phyloP scores from a whole-genome alignment of 2,888 invertebrate genomes.

The Eupeodes luniger region DNA sequence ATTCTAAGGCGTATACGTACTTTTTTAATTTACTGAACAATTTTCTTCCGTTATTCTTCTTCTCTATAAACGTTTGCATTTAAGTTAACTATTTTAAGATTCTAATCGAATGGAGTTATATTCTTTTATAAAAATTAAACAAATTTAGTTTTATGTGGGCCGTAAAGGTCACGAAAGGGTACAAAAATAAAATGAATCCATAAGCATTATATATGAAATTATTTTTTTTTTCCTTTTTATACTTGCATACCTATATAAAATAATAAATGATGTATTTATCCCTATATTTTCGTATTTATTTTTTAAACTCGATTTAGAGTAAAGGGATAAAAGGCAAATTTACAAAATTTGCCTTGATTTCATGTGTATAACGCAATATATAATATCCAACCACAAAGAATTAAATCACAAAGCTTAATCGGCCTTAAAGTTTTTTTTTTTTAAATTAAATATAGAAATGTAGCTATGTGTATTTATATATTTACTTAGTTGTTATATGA shows the following conservation, averaged over 20 bases:
- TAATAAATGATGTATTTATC: constrained; percentile 35
- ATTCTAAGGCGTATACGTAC: no score
- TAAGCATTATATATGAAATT: constrained; percentile 25
- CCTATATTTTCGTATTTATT: not conserved
- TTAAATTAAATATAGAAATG: not conserved
- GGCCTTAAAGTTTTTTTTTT: constrained; percentile 34
- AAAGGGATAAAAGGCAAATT: constrained; percentile 40
- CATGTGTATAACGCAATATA: constrained; percentile 13
- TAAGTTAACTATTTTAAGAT: no score
- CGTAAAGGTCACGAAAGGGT: no score
- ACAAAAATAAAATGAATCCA: not conserved
- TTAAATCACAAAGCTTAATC: constrained; percentile 50
- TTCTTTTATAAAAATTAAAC: no score
- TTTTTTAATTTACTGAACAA: no score
- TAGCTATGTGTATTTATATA: not conserved
- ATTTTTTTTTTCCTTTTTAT: constrained; percentile 28
- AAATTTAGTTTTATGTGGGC: no score
- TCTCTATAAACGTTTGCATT: no score
- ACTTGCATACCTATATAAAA: not conserved
- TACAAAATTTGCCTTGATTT: constrained; percentile 36
- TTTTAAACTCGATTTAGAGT: not conserved
- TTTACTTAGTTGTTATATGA: no score
- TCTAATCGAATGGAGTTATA: no score
- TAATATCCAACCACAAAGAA: constrained; percentile 56
- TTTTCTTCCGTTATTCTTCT: no score